Percentiles rank a stretch among this genome's conserved stretches.
phyloP scores from a whole-genome alignment of 2,797 vertebrate species.

The Propithecus deckenii region DNA sequence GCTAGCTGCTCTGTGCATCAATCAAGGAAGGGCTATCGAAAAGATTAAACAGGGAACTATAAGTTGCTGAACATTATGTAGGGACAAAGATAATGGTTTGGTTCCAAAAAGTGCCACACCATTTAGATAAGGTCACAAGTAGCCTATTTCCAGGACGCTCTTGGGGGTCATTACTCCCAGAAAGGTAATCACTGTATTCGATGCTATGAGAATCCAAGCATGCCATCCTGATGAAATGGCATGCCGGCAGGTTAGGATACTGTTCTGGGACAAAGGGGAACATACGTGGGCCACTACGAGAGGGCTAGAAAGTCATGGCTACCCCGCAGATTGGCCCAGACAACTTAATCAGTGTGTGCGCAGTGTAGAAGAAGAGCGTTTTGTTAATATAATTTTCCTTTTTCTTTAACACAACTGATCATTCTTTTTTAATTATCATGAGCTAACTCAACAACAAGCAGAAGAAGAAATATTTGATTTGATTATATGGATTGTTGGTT shows the following conservation, averaged over 20 bases:
- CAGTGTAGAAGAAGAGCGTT: not conserved
- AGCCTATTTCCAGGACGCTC: not conserved
- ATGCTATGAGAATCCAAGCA: not conserved
- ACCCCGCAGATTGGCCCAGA: not conserved
- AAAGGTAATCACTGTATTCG: not conserved
- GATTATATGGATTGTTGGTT: constrained; percentile 32
- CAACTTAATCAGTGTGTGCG: not conserved
- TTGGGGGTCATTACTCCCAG: not conserved
- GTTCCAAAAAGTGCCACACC: not conserved
- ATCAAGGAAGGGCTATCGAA: not conserved
- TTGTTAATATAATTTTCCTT: constrained; percentile 60
- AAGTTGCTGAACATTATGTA: not conserved
- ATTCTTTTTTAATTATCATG: constrained; percentile 51
- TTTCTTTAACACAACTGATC: constrained; percentile 34
- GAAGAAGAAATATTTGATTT: constrained; percentile 46
- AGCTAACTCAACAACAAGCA: constrained; percentile 21
- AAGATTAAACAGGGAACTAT: not conserved
- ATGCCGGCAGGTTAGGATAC: not conserved
- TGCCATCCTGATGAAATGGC: not conserved
- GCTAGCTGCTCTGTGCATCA: not conserved
- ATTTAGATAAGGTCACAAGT: not conserved
- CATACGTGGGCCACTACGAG: not conserved
- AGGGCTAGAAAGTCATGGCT: constrained; percentile 24
- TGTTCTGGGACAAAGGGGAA: constrained; percentile 35
- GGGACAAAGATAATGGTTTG: not conserved